These are phyloP conservation scores for honey bee (Apis mellifera) DNA, from an alignment of 1,140 invertebrate genomes.

Conservation along the genomic window DNA sequence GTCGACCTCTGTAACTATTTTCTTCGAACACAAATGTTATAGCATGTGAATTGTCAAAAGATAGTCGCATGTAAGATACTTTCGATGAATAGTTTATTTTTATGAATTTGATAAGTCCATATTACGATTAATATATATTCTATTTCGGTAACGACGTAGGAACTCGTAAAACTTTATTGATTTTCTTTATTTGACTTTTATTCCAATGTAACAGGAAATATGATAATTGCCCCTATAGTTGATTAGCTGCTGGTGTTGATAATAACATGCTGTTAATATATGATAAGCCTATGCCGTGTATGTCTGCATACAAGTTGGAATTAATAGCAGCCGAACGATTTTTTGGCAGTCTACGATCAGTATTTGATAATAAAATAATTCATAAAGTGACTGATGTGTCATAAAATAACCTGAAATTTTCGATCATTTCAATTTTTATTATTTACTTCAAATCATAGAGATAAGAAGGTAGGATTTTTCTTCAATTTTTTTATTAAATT, in stretches of 20 bases:
- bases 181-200: constrained; percentile 19
- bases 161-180: not conserved
- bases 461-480: constrained; percentile 30
- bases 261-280: constrained; percentile 71
- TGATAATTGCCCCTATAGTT: constrained; percentile 74
- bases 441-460: not conserved
- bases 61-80: not conserved
- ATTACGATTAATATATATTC: constrained; percentile 14
- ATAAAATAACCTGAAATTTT: constrained; percentile 52
- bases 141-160: not conserved
- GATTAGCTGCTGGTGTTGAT: constrained; percentile 68
- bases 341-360: constrained; percentile 21
- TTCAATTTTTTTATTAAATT: not conserved
- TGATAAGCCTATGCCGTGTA: constrained; percentile 61
- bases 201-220: constrained; percentile 70
- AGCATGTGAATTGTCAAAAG: constrained; percentile 19
- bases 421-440: not conserved
- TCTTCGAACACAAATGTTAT: not conserved
- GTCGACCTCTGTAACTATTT: constrained; percentile 38
- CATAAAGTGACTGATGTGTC: constrained; percentile 50
- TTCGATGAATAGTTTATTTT: constrained; percentile 25
- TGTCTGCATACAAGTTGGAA: constrained; percentile 42
- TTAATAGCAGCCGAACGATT: constrained; percentile 53
- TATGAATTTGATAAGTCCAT: not conserved
- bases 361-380: constrained; percentile 18